Evolutionary conservation across 2,888 invertebrate species (phyloP).

Genomic region (Trichogramma dendrolimi): DNA sequence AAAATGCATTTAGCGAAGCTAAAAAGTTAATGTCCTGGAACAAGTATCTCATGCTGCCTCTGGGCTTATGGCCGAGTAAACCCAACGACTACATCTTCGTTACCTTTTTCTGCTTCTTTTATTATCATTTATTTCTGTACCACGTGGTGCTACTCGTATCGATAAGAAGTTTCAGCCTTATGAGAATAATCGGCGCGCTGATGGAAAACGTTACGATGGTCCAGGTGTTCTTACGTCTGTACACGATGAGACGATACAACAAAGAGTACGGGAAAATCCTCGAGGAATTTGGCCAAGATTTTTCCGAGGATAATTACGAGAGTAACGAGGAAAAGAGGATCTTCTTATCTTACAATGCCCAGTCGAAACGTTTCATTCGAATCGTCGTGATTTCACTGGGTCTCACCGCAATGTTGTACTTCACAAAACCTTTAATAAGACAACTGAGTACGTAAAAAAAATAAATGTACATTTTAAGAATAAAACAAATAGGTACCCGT

Average conservation of each 20-base stretch:
- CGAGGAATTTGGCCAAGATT: constrained; percentile 25
- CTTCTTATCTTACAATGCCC: constrained; percentile 26
- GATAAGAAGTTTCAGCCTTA: not conserved
- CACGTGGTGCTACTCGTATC: not conserved
- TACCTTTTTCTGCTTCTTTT: constrained; percentile 8
- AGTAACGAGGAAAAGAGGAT: constrained; percentile 24
- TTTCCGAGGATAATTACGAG: constrained; percentile 22
- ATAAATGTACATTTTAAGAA: not conserved
- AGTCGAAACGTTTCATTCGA: constrained; percentile 27
- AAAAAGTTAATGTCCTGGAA: constrained; percentile 13
- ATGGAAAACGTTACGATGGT: constrained; percentile 15
- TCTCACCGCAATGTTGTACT: constrained; percentile 28
- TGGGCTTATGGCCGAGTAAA: constrained; percentile 17
- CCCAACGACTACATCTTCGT: constrained; percentile 7
- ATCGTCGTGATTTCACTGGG: constrained; percentile 25
- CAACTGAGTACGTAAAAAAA: constrained; percentile 24
- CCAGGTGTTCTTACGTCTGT: constrained; percentile 27
- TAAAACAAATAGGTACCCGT: too few species aligned
- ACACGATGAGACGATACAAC: constrained; percentile 29
- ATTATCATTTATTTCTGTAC: not conserved
- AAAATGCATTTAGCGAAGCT: constrained; percentile 13
- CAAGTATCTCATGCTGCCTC: constrained; percentile 16
- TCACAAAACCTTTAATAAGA: constrained; percentile 29
- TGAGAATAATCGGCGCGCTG: constrained; percentile 12
- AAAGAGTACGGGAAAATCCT: constrained; percentile 29